A percentile compares a stretch with the other conserved stretches of the same genome.
Conservation (phyloP, 1,140 invertebrate genomes). For the Cryptotermes secundus region DNA sequence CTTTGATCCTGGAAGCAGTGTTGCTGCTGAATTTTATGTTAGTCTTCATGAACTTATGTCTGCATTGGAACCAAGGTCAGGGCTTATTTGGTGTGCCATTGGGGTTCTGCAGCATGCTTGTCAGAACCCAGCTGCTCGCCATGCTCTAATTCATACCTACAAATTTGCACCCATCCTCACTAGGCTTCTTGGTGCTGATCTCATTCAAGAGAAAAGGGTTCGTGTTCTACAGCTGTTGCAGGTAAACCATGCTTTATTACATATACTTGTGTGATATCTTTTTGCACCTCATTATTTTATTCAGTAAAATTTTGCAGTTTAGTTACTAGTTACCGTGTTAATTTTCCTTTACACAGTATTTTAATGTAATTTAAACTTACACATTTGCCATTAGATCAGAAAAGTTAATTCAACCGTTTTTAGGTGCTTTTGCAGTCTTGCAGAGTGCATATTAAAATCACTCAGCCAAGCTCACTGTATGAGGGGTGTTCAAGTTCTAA, state of each 20-base stretch:
- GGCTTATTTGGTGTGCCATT: slow-evolving; percentile 57
- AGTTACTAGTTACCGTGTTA: no score
- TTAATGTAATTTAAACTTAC: no score
- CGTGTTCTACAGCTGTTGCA: slow-evolving; percentile 56
- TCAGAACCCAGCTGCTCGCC: slow-evolving; percentile 57
- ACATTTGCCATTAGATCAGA: no score
- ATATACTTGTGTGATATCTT: slow-evolving; percentile 23
- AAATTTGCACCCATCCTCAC: slow-evolving; percentile 66
- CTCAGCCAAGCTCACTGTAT: no score
- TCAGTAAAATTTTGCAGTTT: no score
- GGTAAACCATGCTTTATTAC: slow-evolving; percentile 43
- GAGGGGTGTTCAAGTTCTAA: no score
- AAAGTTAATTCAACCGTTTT: no score
- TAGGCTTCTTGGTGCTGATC: slow-evolving; percentile 54
- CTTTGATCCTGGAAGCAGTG: slow-evolving; percentile 54
- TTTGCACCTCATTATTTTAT: neutral
- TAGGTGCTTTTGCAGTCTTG: neutral
- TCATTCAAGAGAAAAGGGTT: slow-evolving; percentile 55
- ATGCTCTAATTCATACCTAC: slow-evolving; percentile 64
- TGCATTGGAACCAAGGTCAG: slow-evolving; percentile 43
- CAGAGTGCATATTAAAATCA: no score
- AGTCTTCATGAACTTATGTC: slow-evolving; percentile 52
- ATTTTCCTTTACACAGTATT: neutral
- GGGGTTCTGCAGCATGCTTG: slow-evolving; percentile 61
- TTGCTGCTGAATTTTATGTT: slow-evolving; percentile 54